Evolutionary conservation across 2,797 vertebrate species (phyloP).

Genomic region (Mormyrus hasselquistii): DNA sequence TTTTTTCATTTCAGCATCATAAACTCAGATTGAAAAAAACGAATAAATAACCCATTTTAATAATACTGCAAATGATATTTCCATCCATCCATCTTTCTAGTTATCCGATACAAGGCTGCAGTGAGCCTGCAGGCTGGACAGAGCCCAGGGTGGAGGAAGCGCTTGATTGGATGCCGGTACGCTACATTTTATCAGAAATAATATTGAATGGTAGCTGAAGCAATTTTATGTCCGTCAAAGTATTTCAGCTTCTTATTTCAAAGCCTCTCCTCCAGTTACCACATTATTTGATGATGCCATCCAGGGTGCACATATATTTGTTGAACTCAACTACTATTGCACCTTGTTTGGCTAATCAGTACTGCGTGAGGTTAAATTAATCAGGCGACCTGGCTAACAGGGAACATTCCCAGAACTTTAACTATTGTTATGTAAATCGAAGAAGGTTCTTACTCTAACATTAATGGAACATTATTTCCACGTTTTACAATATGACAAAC

Average conservation of each 20-base stretch:
- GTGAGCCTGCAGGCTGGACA: background rate
- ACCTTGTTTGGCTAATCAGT: background rate
- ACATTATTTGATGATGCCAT: background rate
- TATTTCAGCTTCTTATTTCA: background rate
- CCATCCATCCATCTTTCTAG: background rate
- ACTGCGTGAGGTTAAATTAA: background rate
- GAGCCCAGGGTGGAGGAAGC: background rate
- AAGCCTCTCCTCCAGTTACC: background rate
- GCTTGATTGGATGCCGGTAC: background rate
- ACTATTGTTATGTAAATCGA: background rate
- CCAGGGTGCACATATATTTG: background rate
- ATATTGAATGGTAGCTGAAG: background rate
- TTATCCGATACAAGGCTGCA: background rate
- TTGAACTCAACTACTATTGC: background rate
- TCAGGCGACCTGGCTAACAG: background rate
- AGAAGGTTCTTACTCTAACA: background rate
- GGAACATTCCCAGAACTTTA: background rate
- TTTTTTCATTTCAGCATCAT: background rate
- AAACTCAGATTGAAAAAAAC: background rate
- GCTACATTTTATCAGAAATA: background rate
- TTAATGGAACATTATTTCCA: background rate
- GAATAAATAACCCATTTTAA: background rate
- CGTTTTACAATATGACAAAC: background rate
- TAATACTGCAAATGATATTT: background rate
- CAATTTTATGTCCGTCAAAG: background rate